Evolutionary conservation across 2,113 vertebrate genomes (phyloP).

Genomic region (Noturus placidus): DNA sequence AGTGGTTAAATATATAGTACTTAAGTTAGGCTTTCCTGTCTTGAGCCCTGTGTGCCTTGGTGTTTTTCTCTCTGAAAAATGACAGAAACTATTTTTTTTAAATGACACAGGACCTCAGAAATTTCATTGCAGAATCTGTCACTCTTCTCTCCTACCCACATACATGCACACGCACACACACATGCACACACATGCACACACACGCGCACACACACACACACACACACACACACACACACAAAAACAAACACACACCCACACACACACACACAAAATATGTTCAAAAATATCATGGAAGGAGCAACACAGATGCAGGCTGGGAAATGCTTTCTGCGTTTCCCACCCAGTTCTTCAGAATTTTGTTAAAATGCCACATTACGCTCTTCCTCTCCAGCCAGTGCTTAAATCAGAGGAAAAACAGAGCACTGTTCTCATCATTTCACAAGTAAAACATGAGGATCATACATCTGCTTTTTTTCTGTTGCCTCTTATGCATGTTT

Average conservation of each 20-base stretch:
- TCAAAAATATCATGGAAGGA: constrained; percentile 68
- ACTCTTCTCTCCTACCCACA: background rate
- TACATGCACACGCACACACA: background rate
- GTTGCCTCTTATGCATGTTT: background rate
- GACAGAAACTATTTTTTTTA: constrained; percentile 49
- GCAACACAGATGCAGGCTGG: constrained; percentile 61
- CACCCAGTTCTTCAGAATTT: constrained; percentile 36
- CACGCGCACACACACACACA: constrained; percentile 57
- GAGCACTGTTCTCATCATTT: background rate
- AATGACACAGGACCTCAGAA: constrained; percentile 51
- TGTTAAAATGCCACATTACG: constrained; percentile 8
- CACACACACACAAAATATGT: constrained; percentile 58
- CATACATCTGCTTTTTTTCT: constrained; percentile 3
- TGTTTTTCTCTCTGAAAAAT: constrained; percentile 49
- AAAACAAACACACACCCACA: constrained; percentile 50
- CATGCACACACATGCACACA: constrained; percentile 5
- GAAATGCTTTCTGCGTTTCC: constrained; percentile 60
- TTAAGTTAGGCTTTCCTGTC: background rate
- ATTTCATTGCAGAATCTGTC: constrained; percentile 34
- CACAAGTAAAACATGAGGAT: background rate
- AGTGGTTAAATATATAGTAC: constrained; percentile 23
- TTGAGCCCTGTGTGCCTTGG: constrained; percentile 1
- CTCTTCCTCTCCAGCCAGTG: background rate
- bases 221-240: constrained; percentile 4
- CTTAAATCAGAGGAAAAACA: background rate